These are phyloP conservation scores for Aphelinus atriplicis DNA, from an alignment of 1,140 invertebrate species.

Conservation along the genomic window DNA sequence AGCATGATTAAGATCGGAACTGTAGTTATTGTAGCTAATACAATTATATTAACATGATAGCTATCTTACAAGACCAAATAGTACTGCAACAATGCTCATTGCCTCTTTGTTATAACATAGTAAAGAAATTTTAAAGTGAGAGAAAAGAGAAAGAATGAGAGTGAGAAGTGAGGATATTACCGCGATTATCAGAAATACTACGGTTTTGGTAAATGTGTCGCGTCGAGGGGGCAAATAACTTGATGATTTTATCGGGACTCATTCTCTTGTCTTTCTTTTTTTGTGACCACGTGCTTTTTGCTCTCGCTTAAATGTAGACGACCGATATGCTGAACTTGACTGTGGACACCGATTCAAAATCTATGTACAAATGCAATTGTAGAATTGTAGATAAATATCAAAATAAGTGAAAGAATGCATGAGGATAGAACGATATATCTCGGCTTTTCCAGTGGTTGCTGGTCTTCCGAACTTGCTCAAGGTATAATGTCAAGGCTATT, in stretches of 20 bases:
- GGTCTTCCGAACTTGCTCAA: slow-evolving; percentile 64
- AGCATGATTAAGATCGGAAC: background rate
- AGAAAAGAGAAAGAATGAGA: slow-evolving; percentile 1
- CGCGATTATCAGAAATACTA: no score
- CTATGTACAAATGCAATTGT: no score
- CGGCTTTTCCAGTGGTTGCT: slow-evolving; percentile 64
- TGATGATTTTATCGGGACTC: background rate
- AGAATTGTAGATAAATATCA: no score
- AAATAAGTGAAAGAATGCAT: slow-evolving; percentile 2
- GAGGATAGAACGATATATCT: slow-evolving; percentile 39
- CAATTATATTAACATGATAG: background rate
- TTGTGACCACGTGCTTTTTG: slow-evolving; percentile 4
- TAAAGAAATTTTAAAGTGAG: background rate
- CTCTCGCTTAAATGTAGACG: slow-evolving; percentile 9
- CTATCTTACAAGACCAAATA: background rate
- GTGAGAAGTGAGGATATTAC: background rate
- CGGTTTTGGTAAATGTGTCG: no score
- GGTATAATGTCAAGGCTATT: slow-evolving; percentile 50
- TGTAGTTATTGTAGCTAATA: background rate
- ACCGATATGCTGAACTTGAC: slow-evolving; percentile 8
- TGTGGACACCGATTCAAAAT: slow-evolving; percentile 22
- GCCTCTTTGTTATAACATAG: background rate
- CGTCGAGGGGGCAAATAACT: no score
- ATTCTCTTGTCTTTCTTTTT: slow-evolving; percentile 10
- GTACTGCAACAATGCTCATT: background rate